Percentiles rank a stretch among this genome's conserved stretches.
phyloP scores from a whole-genome alignment of 2,888 invertebrate genomes.

The Graphium colonna region DNA sequence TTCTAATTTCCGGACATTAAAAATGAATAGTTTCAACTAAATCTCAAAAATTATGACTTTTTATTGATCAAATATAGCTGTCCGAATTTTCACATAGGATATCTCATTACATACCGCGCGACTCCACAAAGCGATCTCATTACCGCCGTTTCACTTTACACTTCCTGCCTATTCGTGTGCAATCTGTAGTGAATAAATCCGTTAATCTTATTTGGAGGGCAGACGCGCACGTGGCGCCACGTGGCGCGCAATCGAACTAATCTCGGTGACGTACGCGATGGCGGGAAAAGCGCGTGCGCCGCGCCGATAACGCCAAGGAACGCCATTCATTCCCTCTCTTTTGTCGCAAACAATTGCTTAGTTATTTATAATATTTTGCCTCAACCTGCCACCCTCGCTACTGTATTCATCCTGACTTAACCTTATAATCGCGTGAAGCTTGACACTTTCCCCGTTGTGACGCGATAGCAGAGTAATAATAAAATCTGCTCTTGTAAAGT shows the following conservation, averaged over 20 bases:
- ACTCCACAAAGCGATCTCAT: slow-evolving; percentile 71
- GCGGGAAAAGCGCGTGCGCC: slow-evolving; percentile 67
- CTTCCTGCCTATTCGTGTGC: slow-evolving; percentile 78
- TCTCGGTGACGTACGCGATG: slow-evolving; percentile 72
- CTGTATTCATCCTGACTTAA: slow-evolving; percentile 16
- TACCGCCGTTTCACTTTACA: slow-evolving; percentile 78
- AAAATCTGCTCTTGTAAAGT: not conserved
- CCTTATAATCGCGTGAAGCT: slow-evolving; percentile 17
- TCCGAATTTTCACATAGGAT: slow-evolving; percentile 9
- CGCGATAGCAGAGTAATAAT: not conserved
- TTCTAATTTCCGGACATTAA: too few relatives aligned
- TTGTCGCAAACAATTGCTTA: slow-evolving; percentile 77
- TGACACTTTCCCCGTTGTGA: not conserved
- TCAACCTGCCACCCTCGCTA: slow-evolving; percentile 70
- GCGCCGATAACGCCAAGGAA: slow-evolving; percentile 74
- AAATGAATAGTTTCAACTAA: too few relatives aligned
- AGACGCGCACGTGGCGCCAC: slow-evolving; percentile 74
- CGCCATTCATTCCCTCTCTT: slow-evolving; percentile 76
- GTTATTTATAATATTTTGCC: slow-evolving; percentile 78
- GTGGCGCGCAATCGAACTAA: slow-evolving; percentile 76
- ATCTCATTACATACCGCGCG: slow-evolving; percentile 43
- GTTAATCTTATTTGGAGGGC: slow-evolving; percentile 78
- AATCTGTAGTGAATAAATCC: slow-evolving; percentile 80
- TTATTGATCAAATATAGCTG: not conserved
- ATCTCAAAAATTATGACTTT: not conserved